Conservation (phyloP, 2,888 invertebrate species). For the Xanthia togata region DNA sequence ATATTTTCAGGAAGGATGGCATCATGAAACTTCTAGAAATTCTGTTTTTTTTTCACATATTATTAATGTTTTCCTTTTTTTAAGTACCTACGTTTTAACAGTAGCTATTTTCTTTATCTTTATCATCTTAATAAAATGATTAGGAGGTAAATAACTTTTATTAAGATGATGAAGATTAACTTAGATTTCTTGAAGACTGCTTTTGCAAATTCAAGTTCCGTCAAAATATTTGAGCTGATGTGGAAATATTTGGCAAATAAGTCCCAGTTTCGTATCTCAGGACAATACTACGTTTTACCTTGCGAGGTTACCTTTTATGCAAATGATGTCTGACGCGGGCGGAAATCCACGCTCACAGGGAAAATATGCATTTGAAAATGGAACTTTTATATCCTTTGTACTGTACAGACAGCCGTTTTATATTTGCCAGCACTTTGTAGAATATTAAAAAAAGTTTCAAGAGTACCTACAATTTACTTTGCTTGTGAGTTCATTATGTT, state of each 20-base stretch:
- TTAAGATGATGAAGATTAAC: too few relatives aligned
- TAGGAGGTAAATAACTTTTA: too few relatives aligned
- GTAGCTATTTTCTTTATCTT: neutral
- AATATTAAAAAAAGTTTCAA: slow-evolving; percentile 42
- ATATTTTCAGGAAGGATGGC: neutral
- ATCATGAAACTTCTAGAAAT: too few relatives aligned
- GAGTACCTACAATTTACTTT: neutral
- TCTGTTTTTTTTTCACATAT: neutral
- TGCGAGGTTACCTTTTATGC: slow-evolving; percentile 29
- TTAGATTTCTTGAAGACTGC: neutral
- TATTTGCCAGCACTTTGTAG: slow-evolving; percentile 30
- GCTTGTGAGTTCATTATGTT: slow-evolving; percentile 9
- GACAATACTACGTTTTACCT: slow-evolving; percentile 13
- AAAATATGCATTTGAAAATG: slow-evolving; percentile 39
- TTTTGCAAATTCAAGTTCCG: slow-evolving; percentile 2
- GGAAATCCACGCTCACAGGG: slow-evolving; percentile 9
- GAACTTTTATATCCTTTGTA: slow-evolving; percentile 16
- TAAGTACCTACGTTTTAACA: neutral
- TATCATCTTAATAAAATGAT: neutral
- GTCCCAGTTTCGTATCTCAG: neutral
- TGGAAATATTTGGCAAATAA: neutral
- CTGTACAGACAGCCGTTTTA: neutral
- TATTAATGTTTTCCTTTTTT: neutral
- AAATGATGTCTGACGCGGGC: slow-evolving; percentile 24
- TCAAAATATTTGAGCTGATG: slow-evolving; percentile 4